Percentiles rank a stretch among this genome's conserved stretches.
phyloP scores from a whole-genome alignment of 2,113 vertebrate genomes.

The Stegostoma tigrinum region DNA sequence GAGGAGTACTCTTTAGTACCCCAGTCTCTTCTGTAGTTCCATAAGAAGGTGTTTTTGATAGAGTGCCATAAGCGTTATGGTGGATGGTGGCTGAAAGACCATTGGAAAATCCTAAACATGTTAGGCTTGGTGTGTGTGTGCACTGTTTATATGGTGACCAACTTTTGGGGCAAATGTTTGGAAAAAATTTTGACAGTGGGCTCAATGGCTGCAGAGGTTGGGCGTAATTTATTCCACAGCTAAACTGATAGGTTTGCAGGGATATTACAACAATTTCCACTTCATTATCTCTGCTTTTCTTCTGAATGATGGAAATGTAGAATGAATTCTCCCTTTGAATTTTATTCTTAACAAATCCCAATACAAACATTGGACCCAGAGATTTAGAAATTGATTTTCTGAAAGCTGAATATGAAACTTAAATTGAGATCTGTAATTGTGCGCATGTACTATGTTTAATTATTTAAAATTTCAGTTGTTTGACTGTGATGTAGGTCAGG shows the following conservation, averaged over 20 bases:
- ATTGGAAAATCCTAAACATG: neutral
- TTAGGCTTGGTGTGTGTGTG: neutral
- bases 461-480: neutral
- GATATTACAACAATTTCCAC: neutral
- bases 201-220: neutral
- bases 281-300: neutral
- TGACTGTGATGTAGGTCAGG: neutral
- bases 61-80: neutral
- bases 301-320: neutral
- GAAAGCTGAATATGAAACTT: neutral
- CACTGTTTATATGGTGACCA: neutral
- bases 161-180: neutral
- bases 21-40: neutral
- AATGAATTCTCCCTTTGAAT: neutral
- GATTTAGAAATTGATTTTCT: neutral
- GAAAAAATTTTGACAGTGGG: neutral
- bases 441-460: neutral
- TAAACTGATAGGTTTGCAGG: neutral
- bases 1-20: neutral
- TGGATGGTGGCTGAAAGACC: neutral
- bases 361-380: constrained; percentile 2
- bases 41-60: neutral
- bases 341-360: neutral
- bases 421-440: neutral
- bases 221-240: neutral